Conservation (phyloP, 2,113 vertebrate species). For the Microcebus lehilahytsara region DNA sequence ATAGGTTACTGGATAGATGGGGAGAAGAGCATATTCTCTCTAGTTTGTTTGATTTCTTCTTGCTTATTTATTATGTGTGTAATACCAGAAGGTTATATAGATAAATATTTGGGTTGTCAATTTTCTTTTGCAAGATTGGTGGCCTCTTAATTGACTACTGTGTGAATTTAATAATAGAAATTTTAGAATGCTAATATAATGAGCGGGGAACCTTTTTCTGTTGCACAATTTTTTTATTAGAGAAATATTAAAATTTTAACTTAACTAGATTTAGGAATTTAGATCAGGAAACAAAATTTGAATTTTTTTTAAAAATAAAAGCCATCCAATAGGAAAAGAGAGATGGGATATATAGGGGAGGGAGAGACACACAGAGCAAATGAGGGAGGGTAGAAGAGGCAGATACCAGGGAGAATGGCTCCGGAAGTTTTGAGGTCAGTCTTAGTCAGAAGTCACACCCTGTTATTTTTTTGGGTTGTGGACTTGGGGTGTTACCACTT, state of each 20-base stretch:
- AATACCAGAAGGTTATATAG: constrained; percentile 1
- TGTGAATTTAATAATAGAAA: constrained; percentile 39
- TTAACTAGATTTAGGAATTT: constrained; percentile 21
- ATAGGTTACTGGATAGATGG: not conserved
- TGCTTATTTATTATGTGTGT: not conserved
- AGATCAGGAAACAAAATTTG: constrained; percentile 22
- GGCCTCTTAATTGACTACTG: constrained; percentile 9
- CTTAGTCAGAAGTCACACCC: constrained; percentile 66
- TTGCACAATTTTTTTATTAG: not conserved
- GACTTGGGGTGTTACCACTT: constrained; percentile 51
- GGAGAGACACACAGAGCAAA: not conserved
- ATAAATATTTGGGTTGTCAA: constrained; percentile 1
- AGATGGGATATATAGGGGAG: not conserved
- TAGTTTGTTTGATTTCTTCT: constrained; percentile 25
- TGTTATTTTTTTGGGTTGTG: constrained; percentile 68
- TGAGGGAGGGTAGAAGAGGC: not conserved
- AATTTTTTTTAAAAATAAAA: not conserved
- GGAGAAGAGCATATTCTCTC: not conserved
- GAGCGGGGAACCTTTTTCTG: not conserved
- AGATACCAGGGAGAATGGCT: not conserved
- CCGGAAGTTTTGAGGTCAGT: constrained; percentile 49
- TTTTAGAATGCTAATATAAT: not conserved
- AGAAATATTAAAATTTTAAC: constrained; percentile 1
- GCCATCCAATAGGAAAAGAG: not conserved
- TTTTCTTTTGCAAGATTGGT: constrained; percentile 38